These are phyloP conservation scores for Hirtodrosophila duncani DNA, from an alignment of 2,888 invertebrate species.

Conservation along the genomic window DNA sequence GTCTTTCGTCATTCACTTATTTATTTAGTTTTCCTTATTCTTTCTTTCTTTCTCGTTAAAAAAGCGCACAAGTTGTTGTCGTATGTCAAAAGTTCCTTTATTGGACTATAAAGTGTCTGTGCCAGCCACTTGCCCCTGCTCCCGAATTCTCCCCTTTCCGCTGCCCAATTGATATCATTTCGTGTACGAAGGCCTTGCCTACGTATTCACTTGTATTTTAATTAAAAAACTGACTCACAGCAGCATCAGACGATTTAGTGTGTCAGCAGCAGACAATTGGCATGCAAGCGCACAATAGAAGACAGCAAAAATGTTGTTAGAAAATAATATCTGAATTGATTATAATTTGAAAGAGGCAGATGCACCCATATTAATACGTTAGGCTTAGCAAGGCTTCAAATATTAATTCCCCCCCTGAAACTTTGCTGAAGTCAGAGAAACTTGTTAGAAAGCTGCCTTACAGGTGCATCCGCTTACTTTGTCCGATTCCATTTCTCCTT, in stretches of 20 bases:
- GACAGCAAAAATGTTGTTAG: too few relatives aligned
- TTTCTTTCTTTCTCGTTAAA: slow-evolving; percentile 21
- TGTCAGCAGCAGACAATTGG: too few relatives aligned
- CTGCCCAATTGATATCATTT: slow-evolving; percentile 38
- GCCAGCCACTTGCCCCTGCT: neutral
- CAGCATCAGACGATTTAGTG: too few relatives aligned
- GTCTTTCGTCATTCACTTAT: slow-evolving; percentile 43
- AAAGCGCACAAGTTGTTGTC: slow-evolving; percentile 38
- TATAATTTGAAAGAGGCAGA: too few relatives aligned
- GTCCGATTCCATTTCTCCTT: slow-evolving; percentile 2
- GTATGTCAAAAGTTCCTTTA: slow-evolving; percentile 44
- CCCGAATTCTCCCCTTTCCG: neutral
- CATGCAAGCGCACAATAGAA: too few relatives aligned
- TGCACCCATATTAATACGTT: too few relatives aligned
- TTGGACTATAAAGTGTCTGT: slow-evolving; percentile 6
- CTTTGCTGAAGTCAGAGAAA: too few relatives aligned
- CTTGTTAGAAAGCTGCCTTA: too few relatives aligned
- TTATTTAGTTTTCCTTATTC: slow-evolving; percentile 50
- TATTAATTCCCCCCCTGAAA: too few relatives aligned
- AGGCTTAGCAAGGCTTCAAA: too few relatives aligned
- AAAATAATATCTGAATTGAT: too few relatives aligned
- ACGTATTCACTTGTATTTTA: slow-evolving; percentile 36
- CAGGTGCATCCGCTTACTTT: neutral
- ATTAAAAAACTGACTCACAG: slow-evolving; percentile 33
- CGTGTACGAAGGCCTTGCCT: neutral